Percentiles rank a stretch among this genome's conserved stretches.
Evolutionary conservation across 2,888 invertebrate genomes (phyloP).

Genomic region (Plagodis dolabraria): DNA sequence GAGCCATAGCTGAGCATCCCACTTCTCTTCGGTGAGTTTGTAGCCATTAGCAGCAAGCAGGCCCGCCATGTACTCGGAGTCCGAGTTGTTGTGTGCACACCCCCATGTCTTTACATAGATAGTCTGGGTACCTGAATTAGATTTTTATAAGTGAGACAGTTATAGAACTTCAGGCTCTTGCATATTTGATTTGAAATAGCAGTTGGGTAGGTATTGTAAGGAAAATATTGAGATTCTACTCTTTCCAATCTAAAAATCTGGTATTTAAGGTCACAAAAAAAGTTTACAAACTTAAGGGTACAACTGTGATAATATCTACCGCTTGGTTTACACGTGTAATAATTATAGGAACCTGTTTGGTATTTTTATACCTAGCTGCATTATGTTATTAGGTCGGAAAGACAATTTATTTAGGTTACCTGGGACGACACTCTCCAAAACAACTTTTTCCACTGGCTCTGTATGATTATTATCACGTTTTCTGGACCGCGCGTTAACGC

Average conservation of each 20-base stretch:
- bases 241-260: too few relatives aligned
- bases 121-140: slow-evolving; percentile 88
- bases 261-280: too few relatives aligned
- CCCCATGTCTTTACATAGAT: slow-evolving; percentile 98
- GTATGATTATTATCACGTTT: slow-evolving; percentile 66
- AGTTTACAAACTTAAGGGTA: too few relatives aligned
- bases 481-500: slow-evolving; percentile 87
- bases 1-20: slow-evolving; percentile 95
- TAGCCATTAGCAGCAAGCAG: slow-evolving; percentile 95
- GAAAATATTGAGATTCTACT: too few relatives aligned
- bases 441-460: slow-evolving; percentile 72
- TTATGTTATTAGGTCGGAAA: slow-evolving; percentile 7
- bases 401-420: slow-evolving; percentile 68
- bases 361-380: too few relatives aligned
- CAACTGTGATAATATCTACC: too few relatives aligned
- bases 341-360: too few relatives aligned
- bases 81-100: slow-evolving; percentile 98
- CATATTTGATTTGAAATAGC: too few relatives aligned
- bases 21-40: slow-evolving; percentile 91
- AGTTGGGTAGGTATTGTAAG: too few relatives aligned
- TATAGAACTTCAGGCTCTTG: too few relatives aligned
- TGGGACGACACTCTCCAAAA: slow-evolving; percentile 86
- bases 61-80: slow-evolving; percentile 99
- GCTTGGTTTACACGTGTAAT: too few relatives aligned
- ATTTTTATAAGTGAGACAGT: too few relatives aligned